Evolutionary conservation across 1,140 invertebrate genomes (phyloP), one percentile per base, ranked within the genome.

Genomic region (Zaprionus ghesquierei): DNA sequence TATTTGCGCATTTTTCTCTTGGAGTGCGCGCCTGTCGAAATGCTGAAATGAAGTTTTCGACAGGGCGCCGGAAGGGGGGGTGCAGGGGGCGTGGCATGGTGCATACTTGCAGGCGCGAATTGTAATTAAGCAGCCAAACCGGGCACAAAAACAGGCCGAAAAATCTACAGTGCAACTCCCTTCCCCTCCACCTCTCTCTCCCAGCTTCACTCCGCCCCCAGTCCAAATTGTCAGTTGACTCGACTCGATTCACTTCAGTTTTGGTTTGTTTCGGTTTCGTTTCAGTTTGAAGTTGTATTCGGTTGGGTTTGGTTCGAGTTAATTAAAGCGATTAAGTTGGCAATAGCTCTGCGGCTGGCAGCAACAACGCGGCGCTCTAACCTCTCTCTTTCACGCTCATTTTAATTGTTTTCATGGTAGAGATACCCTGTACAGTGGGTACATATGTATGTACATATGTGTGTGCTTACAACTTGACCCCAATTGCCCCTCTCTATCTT

Each of bases 111-210:
- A 87, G 79, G 84, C 79, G 79, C 79, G 79, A 87, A 86, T 89
- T 87, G 82, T 87, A 87, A 87, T 87, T 87, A 87, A 87, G 84
- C 79, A 79, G 79, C 84, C 82, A 86, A 86, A 56, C 59, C 58
- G 44, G 29, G 35, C 58, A 56, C 65, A 51, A 54, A 54, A 63
- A 51, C 20, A 18, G 27, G 27, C 61, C 69, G 58, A 69, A 66
- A 74, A 77, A 73, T 33, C 15, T 33, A 9, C 20, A 23, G 18
- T 2, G 20, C n/a, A 38, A 29, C 27, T 33, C 51, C 35, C 27
- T 1, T 51, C 38, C 3, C 20, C 15, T n/a, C n/a, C n/a, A n/a
- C 29, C 22, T 29, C 46, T 1, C 18, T 33, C 46, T n/a, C 2
- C 20, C 38, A 3, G 12, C 31, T n/a, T n/a, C n/a, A n/a, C n/a